Conservation (phyloP, 2,113 vertebrate species). For the Orycteropus afer region DNA sequence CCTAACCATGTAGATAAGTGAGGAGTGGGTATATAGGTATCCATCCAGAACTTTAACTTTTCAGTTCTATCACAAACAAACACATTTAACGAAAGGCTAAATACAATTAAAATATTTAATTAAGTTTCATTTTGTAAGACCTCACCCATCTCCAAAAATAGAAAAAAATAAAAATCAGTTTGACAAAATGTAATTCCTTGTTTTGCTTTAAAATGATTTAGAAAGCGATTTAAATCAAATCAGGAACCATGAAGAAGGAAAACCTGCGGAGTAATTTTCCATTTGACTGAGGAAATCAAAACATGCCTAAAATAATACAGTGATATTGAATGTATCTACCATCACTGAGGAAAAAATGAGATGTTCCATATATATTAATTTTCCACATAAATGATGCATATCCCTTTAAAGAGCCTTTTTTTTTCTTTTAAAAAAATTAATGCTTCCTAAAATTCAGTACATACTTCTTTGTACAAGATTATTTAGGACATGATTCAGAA, state of each 20-base stretch:
- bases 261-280: slow-evolving; percentile 11
- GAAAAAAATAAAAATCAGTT: slow-evolving; percentile 32
- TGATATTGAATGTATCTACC: background rate
- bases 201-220: slow-evolving; percentile 30
- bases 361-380: background rate
- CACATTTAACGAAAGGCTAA: slow-evolving; percentile 10
- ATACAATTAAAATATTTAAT: slow-evolving; percentile 50
- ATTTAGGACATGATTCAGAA: background rate
- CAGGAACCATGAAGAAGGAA: slow-evolving; percentile 28
- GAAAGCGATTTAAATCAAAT: slow-evolving; percentile 51
- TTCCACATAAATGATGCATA: slow-evolving; percentile 29
- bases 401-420: background rate
- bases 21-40: background rate
- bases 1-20: background rate
- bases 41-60: background rate
- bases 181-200: slow-evolving; percentile 18
- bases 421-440: background rate
- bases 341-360: background rate
- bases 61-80: slow-evolving; percentile 2
- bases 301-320: background rate
- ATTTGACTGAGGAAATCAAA: slow-evolving; percentile 56
- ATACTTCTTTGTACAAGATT: background rate
- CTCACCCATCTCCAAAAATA: background rate
- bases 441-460: slow-evolving; percentile 6
- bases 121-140: slow-evolving; percentile 41